Percentiles rank a stretch among this genome's conserved stretches.
phyloP scores from a whole-genome alignment of 2,888 invertebrate species.

The Cantharis flavilabris region DNA sequence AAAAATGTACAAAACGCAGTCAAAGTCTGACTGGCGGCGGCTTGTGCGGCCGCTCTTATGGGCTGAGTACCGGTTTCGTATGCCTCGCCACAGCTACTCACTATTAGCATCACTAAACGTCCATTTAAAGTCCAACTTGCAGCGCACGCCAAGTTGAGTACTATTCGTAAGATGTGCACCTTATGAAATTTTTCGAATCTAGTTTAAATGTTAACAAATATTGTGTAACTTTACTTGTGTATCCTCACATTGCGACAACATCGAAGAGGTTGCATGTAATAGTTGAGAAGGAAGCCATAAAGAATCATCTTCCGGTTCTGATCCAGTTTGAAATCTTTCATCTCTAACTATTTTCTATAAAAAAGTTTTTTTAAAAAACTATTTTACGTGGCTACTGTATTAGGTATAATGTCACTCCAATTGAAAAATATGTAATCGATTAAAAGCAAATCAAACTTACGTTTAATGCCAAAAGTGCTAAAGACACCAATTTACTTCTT shows the following conservation, averaged over 20 bases:
- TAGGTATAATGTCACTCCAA: too few species aligned
- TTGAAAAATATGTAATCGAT: too few species aligned
- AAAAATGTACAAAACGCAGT: conserved; percentile 83
- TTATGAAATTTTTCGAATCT: conserved; percentile 34
- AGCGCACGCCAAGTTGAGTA: conserved; percentile 85
- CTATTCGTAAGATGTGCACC: conserved; percentile 71
- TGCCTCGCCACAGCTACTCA: conserved; percentile 83
- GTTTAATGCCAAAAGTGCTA: conserved; percentile 87
- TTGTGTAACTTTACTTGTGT: conserved; percentile 68
- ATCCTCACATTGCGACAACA: conserved; percentile 81
- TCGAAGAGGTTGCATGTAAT: conserved; percentile 80
- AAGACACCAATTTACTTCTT: conserved; percentile 80
- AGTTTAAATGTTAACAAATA: background rate
- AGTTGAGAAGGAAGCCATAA: conserved; percentile 92
- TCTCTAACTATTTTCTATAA: conserved; percentile 85
- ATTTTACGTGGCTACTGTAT: too few species aligned
- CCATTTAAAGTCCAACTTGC: conserved; percentile 90
- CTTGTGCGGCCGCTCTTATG: conserved; percentile 84
- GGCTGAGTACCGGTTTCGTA: conserved; percentile 79
- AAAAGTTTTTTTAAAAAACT: background rate
- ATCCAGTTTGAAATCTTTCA: conserved; percentile 87
- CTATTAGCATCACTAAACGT: conserved; percentile 82
- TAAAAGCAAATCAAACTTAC: conserved; percentile 63
- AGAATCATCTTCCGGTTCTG: conserved; percentile 90
- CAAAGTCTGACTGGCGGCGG: conserved; percentile 87